Percentiles rank a stretch among this genome's conserved stretches.
phyloP scores from a whole-genome alignment of 2,888 invertebrate genomes.

The Syrista parreyssii region DNA sequence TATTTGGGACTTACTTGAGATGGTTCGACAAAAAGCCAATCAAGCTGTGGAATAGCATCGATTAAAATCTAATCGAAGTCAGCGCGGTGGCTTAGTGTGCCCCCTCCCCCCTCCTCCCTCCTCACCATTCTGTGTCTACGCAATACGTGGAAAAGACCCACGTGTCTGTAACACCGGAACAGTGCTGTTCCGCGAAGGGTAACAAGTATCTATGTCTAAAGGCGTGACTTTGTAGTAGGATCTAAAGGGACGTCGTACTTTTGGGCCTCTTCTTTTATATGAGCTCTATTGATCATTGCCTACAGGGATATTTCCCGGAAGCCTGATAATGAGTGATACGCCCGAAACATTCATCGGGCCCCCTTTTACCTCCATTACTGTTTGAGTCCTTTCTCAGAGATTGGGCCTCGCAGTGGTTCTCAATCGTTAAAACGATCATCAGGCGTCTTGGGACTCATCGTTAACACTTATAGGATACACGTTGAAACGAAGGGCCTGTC shows the following conservation, averaged over 20 bases:
- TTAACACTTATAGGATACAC: not conserved
- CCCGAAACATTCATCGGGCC: slow-evolving; percentile 10
- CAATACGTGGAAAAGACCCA: slow-evolving; percentile 15
- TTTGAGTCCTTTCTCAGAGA: not conserved
- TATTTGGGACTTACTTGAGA: not conserved
- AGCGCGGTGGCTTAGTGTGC: not conserved
- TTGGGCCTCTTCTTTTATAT: not conserved
- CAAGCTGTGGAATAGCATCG: slow-evolving; percentile 21
- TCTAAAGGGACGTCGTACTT: not conserved
- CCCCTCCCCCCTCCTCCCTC: not conserved
- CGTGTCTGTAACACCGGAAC: not conserved
- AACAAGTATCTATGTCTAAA: not conserved
- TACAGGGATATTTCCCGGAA: slow-evolving; percentile 31
- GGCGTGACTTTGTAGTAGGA: not conserved
- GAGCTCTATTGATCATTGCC: not conserved
- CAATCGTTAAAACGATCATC: not conserved
- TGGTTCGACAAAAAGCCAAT: slow-evolving; percentile 20
- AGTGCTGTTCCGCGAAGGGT: not conserved
- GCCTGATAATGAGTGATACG: slow-evolving; percentile 31
- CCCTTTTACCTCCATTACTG: not conserved
- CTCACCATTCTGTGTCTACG: slow-evolving; percentile 20
- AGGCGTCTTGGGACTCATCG: not conserved
- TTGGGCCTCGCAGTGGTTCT: not conserved
- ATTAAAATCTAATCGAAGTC: slow-evolving; percentile 29
- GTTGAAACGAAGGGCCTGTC: not conserved